Evolutionary conservation across 2,888 invertebrate species (phyloP), one percentile per base, ranked within the genome.

Genomic region (Papilio demoleus): DNA sequence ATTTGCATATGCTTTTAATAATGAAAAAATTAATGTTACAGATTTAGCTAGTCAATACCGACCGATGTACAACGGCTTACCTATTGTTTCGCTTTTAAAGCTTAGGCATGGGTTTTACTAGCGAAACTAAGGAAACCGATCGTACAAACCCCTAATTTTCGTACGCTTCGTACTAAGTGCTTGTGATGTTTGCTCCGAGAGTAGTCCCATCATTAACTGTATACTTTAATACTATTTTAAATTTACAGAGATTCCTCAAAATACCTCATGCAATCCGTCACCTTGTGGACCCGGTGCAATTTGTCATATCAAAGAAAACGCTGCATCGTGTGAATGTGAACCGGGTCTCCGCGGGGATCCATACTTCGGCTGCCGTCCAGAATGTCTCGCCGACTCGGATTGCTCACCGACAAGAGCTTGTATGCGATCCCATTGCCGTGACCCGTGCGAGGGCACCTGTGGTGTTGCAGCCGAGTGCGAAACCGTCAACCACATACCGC

Each of bases 371-470:
- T 96, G 96, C 79, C 93, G 96, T 73, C 97, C 97, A 0, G 98
- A 97, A 85, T 98, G 98, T 84, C 93, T 97, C 3, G 95, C 96
- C 65, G 97, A 97, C 81, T 95, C 96, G n/a, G 97, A 98, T 77
- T 98, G 98, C 86, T 94, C 97, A 0, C 94, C 96, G 67, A 95
- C 97, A 73, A 95, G 95, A 75, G 95, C 97, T 1, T 98, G 97
- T 80, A 95, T 96, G 77, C 94, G 94, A 45, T 97, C 97, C 74
- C 96, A 96, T 81, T 98, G 98, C 80, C 93, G 95, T 70, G 97
- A 98, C 87, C 97, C 97, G 45, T 97, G 97, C 80, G 93, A 94
- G 66, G 96, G 95, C 73, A 95, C 96, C 14, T 98, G 97, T 77
- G 97, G 97, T 60, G 84, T 97, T 11, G 97, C 97, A 77, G 97